Evolutionary conservation across 2,888 invertebrate genomes (phyloP), one percentile per base, ranked within the genome.

Genomic region (Nycteola revayana): DNA sequence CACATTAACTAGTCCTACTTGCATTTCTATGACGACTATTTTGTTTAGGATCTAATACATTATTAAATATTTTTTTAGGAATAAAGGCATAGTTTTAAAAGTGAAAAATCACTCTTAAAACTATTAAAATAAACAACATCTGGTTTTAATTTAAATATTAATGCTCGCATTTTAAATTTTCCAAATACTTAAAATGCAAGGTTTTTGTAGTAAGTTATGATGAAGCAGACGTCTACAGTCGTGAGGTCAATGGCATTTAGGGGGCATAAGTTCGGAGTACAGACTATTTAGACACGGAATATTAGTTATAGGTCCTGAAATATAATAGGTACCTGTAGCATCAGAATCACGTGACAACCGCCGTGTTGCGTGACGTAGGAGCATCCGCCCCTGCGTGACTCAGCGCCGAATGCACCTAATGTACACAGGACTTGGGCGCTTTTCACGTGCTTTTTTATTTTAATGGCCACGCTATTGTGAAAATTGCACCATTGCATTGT

Each of bases 361-460:
- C 47, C 34, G 1, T 42, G 43, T 78, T 69, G 49, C 48, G 48
- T 48, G 48, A 48, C 48, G n/a, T 21, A 21, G n/a, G 3, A 21
- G 7, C 21, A n/a, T 21, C 21, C n/a, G 21, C 21, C 40, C 26
- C 56, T 49, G 58, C 60, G 58, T 60, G 60, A 60, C 53, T 59
- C 54, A 48, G 21, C 37, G 32, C 42, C 44, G 52, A 65, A 48
- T 66, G 61, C 63, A 66, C 58, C 57, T 53, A 58, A 59, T 54
- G 51, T 43, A 46, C 46, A 54, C 43, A 57, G 38, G 43, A 62
- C 61, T 61, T 61, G 50, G 45, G 51, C 42, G 55, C 50, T 66
- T 69, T 68, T 60, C 57, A 60, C 57, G 48, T 43, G 36, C 30
- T 18, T 66, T 66, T 69, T 66, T 60, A 58, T 60, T 66, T 64